Conservation (phyloP, 2,113 vertebrate genomes). For the Motacilla alba region DNA sequence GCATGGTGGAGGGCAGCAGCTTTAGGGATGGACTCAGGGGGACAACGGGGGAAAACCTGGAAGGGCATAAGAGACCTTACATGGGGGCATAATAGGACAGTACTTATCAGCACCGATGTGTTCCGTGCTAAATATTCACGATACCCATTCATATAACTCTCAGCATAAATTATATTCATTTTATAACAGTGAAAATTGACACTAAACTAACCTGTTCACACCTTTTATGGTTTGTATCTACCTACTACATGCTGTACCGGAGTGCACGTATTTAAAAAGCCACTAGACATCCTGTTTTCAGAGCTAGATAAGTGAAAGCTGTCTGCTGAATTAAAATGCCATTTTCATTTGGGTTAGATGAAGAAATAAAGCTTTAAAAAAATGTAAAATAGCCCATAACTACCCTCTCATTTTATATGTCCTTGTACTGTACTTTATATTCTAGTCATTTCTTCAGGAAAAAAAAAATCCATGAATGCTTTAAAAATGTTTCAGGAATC, state of each 20-base stretch:
- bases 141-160: neutral
- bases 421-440: neutral
- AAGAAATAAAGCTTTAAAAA: neutral
- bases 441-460: neutral
- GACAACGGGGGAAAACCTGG: neutral
- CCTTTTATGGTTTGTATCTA: neutral
- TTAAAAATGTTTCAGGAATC: neutral
- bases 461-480: neutral
- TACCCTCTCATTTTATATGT: neutral
- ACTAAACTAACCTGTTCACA: neutral
- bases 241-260: neutral
- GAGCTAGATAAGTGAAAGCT: neutral
- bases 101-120: neutral
- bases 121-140: neutral
- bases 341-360: neutral
- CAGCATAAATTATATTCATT: neutral
- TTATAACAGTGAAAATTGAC: neutral
- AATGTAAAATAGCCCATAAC: neutral
- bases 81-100: neutral
- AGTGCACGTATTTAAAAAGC: neutral
- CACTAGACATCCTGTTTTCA: neutral
- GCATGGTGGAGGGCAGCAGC: neutral
- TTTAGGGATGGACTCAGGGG: neutral
- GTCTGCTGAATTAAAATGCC: neutral
- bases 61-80: neutral